Evolutionary conservation across 2,797 vertebrate genomes (phyloP), one percentile per base, ranked within the genome.

Genomic region (Muscicapa comitata): DNA sequence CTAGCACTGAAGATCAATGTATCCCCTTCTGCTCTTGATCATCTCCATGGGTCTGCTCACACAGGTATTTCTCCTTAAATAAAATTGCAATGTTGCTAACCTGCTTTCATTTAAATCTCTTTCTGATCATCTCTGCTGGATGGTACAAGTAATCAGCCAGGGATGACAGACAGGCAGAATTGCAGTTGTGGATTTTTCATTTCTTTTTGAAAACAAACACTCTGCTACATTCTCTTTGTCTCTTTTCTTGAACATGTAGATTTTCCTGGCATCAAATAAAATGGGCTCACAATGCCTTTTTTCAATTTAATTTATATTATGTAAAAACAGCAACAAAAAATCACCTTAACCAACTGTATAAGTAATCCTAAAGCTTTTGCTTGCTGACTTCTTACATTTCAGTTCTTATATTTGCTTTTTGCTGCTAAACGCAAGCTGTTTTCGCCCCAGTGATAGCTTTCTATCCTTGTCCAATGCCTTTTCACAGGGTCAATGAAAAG

Each of bases 61-160:
- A 24, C 8, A 75, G 33, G 9, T 68, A 91, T 88, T 94, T 55
- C 33, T 86, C 47, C 25, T 79, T 37, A 68, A 86, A 75, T 37
- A 81, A 76, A 81, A 24, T 66, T 88, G 31, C 16, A 62, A 75
- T 84, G 10, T 18, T 86, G 33, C 14, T 84, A 88, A 54, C 15
- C 11, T 72, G 15, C 38, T 75, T 74, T 75, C 54, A 57, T 54
- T 48, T 47, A 77, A 77, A 78, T 68, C 25, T 19, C 6, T 65
- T 93, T 94, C 70, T 72, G 66, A 65, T 75, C 20, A 72, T 67
- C 54, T 61, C 54, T 81, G 50, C n/a, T 59, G 50, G 58, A 72
- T 75, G 50, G 26, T 67, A 26, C 23, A 65, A 51, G 25, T 43
- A 72, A 75, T 57, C 47, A 86, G 17, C 11, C 75, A 85, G 18